These are phyloP conservation scores for Tuberolachnus salignus DNA, from an alignment of 2,888 invertebrate species.

Conservation along the genomic window DNA sequence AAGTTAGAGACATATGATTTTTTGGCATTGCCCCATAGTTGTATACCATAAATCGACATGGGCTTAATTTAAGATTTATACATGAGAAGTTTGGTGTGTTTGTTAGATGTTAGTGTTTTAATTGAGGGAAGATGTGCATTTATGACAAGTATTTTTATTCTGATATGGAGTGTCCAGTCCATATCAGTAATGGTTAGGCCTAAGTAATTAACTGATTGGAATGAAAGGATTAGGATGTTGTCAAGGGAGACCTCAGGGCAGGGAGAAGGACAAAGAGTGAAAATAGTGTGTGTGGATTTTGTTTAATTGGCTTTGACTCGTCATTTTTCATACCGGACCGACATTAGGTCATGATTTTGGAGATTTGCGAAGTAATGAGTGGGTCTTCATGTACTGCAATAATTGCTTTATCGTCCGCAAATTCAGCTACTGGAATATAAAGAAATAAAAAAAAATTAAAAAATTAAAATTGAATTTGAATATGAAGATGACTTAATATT, in stretches of 20 bases:
- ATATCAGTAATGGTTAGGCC: background rate
- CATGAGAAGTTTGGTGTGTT: background rate
- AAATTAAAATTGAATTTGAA: no score
- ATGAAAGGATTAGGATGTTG: background rate
- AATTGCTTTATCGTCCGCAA: no score
- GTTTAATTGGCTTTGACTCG: no score
- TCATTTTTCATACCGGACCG: no score
- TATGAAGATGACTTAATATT: no score
- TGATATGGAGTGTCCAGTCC: background rate
- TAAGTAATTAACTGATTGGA: background rate
- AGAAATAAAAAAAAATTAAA: no score
- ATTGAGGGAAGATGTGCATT: background rate
- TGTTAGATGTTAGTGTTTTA: conserved; percentile 1
- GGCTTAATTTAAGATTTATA: background rate
- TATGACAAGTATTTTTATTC: background rate
- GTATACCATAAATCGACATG: background rate
- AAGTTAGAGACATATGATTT: background rate
- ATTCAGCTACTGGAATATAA: no score
- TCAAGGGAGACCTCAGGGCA: background rate
- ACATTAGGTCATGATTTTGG: no score
- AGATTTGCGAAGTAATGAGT: no score
- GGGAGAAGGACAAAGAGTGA: no score
- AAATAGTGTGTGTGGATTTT: no score
- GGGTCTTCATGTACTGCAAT: no score
- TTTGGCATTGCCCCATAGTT: background rate